Conservation (phyloP, 2,797 vertebrate genomes). For the Naso thynnoides region DNA sequence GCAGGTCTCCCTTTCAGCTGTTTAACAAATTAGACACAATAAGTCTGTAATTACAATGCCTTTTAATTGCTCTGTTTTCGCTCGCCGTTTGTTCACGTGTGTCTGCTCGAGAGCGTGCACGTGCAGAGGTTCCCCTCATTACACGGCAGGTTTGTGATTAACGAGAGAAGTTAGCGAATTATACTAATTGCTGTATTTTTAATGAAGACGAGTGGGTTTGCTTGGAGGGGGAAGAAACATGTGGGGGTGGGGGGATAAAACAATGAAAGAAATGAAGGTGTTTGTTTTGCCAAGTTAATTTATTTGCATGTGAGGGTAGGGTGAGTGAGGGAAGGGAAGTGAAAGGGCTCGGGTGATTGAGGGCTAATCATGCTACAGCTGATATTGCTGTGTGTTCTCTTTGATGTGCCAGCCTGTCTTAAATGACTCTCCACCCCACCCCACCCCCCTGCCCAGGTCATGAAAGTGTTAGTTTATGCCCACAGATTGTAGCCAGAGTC, state of each 20-base stretch:
- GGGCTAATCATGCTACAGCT: conserved; percentile 38
- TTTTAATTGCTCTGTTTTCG: conserved; percentile 80
- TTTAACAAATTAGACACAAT: conserved; percentile 81
- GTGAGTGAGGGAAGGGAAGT: not conserved
- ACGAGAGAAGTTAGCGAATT: conserved; percentile 80
- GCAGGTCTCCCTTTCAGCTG: conserved; percentile 60
- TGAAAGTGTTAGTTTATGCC: conserved; percentile 39
- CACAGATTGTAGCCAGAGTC: conserved; percentile 2
- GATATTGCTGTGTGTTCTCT: conserved; percentile 46
- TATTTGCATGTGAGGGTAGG: conserved; percentile 50
- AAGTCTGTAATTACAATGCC: conserved; percentile 77
- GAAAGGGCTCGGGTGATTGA: conserved; percentile 42
- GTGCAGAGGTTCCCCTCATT: conserved; percentile 73
- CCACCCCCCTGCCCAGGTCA: too few species aligned
- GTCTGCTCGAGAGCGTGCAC: conserved; percentile 40
- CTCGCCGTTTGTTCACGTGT: conserved; percentile 42
- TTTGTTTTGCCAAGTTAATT: conserved; percentile 71
- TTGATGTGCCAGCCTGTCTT: conserved; percentile 47
- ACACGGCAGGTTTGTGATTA: conserved; percentile 80
- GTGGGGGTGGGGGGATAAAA: conserved; percentile 13
- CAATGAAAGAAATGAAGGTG: conserved; percentile 40
- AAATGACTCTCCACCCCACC: conserved; percentile 25
- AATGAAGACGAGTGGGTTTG: conserved; percentile 79
- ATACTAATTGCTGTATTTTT: conserved; percentile 82
- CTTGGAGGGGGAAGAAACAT: conserved; percentile 38